Evolutionary conservation across 2,888 invertebrate species (phyloP).

Genomic region (Agapostemon virescens): DNA sequence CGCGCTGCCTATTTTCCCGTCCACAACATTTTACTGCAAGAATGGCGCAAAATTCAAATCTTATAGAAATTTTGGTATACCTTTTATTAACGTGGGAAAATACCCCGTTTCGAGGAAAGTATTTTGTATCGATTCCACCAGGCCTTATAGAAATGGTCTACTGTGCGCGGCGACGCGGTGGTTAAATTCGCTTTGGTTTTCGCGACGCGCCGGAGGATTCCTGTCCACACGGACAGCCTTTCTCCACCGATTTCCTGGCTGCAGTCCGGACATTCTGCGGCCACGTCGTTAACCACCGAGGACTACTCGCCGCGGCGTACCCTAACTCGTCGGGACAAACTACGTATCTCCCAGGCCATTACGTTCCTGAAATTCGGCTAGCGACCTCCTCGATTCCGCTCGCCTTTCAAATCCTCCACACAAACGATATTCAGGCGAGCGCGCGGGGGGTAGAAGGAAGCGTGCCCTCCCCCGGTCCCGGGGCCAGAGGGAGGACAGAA

Average conservation of each 20-base stretch:
- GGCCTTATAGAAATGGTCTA: background rate
- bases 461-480: background rate
- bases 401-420: slow-evolving; percentile 25
- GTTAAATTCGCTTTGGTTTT: slow-evolving; percentile 4
- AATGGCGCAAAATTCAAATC: no score
- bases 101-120: background rate
- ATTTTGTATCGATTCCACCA: background rate
- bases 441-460: background rate
- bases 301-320: slow-evolving; percentile 27
- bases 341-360: slow-evolving; percentile 9
- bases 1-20: no score
- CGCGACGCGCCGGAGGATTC: slow-evolving; percentile 42
- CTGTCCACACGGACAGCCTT: slow-evolving; percentile 60
- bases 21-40: no score
- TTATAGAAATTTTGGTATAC: no score
- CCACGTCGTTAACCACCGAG: slow-evolving; percentile 40
- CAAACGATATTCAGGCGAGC: slow-evolving; percentile 1
- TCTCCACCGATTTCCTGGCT: slow-evolving; percentile 51
- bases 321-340: slow-evolving; percentile 16
- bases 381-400: slow-evolving; percentile 10
- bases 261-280: slow-evolving; percentile 49
- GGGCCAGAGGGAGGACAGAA: background rate
- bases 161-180: background rate
- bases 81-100: background rate
- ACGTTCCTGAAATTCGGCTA: slow-evolving; percentile 19